Evolutionary conservation across 2,113 vertebrate genomes (phyloP), one percentile per base, ranked within the genome.

Genomic region (Trichomycterus rosablanca): DNA sequence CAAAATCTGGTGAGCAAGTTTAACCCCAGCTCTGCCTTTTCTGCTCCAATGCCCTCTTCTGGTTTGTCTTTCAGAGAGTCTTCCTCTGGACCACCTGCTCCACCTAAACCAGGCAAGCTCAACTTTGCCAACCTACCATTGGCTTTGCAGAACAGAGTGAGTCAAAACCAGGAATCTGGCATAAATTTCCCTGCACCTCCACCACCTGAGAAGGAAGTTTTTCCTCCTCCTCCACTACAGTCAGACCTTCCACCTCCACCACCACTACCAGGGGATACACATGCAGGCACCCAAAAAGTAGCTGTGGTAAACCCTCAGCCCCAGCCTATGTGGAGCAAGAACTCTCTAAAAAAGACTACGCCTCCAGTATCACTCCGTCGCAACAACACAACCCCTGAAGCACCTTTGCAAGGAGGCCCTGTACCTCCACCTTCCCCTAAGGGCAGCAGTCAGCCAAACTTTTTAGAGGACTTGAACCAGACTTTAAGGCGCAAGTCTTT

Each of bases 221-320:
- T 93, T 1, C 93, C 94, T 3, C 94, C 93, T 11, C 93, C 96
- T 7, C 88, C 88, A 0, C 78, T 83, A 0, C 92, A 24, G 15
- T 56, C 53, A 15, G 91, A 94, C 67, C 92, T 97, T 37, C 82
- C 88, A 12, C 93, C 92, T 15, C 87, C 84, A 34, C 94, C 93
- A 0, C 88, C 73, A 1, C 88, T 87, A 0, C 88, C 78, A 26
- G 66, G 84, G 1, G 92, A 92, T 51, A 2, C 81, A 15, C 88
- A 87, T 0, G 78, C 37, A 42, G 80, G 81, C 5, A 86, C 90
- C 7, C 92, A 90, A 0, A 86, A 84, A 73, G 93, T 98, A 0
- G 94, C 94, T 0, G 92, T 97, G 3, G 95, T 97, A 12, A 95
- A 89, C 57, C 94, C 94, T 1, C 96, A 97, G 23, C 94, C 95